Percentiles rank a stretch among this genome's conserved stretches.
These are phyloP conservation scores for Climacteris rufus DNA, from an alignment of 2,113 vertebrate species.

Conservation along the genomic window DNA sequence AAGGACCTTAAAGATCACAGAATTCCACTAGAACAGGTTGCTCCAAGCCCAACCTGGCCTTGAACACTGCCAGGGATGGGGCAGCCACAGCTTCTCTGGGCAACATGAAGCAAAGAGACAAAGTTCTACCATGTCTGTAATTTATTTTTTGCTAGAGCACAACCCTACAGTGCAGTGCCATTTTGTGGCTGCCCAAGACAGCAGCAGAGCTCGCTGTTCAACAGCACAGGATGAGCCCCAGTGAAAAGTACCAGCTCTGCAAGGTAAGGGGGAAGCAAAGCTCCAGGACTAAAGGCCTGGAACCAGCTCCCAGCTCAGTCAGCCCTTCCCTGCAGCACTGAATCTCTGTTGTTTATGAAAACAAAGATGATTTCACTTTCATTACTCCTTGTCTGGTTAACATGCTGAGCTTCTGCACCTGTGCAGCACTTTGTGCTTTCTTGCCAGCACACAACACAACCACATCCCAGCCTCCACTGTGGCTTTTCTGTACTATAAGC, in stretches of 20 bases:
- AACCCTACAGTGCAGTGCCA: too few relatives aligned
- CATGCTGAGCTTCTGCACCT: not conserved
- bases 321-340: not conserved
- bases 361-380: not conserved
- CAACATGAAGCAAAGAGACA: not conserved
- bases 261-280: not conserved
- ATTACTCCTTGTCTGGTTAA: not conserved
- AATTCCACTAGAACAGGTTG: not conserved
- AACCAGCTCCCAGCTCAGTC: not conserved
- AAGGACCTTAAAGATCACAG: not conserved
- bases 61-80: not conserved
- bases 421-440: not conserved
- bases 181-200: not conserved
- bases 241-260: not conserved
- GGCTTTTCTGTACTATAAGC: not conserved
- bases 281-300: not conserved
- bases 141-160: not conserved
- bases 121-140: fast-evolving
- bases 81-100: not conserved
- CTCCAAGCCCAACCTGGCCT: not conserved
- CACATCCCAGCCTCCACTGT: not conserved
- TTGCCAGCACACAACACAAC: not conserved
- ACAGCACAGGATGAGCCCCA: not conserved
- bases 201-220: fast-evolving
- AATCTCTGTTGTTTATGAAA: not conserved